These are phyloP conservation scores for Sebastolobus alascanus DNA, from an alignment of 2,797 vertebrate genomes.

Conservation along the genomic window DNA sequence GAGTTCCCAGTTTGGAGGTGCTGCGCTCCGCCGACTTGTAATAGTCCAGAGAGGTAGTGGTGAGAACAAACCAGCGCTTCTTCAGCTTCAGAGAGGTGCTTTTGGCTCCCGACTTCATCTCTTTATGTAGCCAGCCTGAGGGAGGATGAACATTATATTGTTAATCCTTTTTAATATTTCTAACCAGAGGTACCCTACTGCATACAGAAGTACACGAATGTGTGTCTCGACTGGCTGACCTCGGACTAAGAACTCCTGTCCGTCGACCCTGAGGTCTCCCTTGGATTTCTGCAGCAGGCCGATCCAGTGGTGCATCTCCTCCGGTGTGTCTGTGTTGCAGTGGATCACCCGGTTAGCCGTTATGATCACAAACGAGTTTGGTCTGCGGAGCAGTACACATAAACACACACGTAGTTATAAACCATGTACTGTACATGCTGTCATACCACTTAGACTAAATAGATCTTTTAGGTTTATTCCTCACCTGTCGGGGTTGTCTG, in stretches of 20 bases:
- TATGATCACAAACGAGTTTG: constrained; percentile 91
- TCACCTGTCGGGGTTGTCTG: constrained; percentile 90
- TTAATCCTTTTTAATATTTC: not conserved
- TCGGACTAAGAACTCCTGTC: constrained; percentile 89
- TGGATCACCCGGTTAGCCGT: constrained; percentile 90
- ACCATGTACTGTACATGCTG: not conserved
- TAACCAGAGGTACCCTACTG: not conserved
- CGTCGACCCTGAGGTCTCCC: constrained; percentile 85
- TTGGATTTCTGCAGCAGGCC: constrained; percentile 90
- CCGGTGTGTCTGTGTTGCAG: constrained; percentile 89
- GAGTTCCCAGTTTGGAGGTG: constrained; percentile 90
- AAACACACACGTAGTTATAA: not conserved
- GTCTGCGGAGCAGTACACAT: constrained; percentile 69
- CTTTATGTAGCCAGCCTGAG: constrained; percentile 94
- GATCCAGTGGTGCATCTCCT: constrained; percentile 94
- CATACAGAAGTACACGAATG: not conserved
- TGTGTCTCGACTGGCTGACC: constrained; percentile 73
- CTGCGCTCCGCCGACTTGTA: constrained; percentile 92
- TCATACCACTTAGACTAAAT: not conserved
- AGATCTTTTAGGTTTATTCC: not conserved
- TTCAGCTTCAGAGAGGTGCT: constrained; percentile 93
- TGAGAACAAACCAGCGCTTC: constrained; percentile 96
- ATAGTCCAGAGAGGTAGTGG: constrained; percentile 91
- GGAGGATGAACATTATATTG: not conserved
- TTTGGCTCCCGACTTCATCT: constrained; percentile 91